These are phyloP conservation scores for Nothura maculosa DNA, from an alignment of 2,797 vertebrate species.

Conservation along the genomic window DNA sequence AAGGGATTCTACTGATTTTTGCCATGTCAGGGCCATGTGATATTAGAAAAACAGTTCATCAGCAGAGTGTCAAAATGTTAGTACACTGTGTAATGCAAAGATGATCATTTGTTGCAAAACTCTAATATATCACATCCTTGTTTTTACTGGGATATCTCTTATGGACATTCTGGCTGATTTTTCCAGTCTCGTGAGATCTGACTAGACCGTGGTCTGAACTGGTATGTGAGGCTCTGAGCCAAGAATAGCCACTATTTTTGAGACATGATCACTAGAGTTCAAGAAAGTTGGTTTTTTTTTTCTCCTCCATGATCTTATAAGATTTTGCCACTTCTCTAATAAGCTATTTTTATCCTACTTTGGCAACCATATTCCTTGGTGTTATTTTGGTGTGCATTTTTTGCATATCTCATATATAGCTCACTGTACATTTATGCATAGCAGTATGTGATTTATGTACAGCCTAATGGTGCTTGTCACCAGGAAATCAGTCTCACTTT, in stretches of 20 bases:
- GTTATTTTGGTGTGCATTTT: conserved; percentile 12
- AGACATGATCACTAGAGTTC: conserved; percentile 19
- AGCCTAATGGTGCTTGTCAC: neutral
- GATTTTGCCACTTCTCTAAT: conserved; percentile 14
- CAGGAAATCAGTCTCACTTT: neutral
- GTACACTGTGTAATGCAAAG: neutral
- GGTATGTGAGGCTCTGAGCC: conserved; percentile 17
- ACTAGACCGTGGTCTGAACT: neutral
- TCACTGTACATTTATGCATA: neutral
- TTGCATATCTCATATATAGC: neutral
- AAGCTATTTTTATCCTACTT: conserved; percentile 17
- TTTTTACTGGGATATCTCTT: conserved; percentile 14
- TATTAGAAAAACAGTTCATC: neutral
- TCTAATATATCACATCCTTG: neutral
- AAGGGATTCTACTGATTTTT: conserved; percentile 10
- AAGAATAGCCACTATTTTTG: conserved; percentile 38
- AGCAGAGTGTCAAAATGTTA: neutral
- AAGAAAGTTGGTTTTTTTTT: conserved; percentile 28
- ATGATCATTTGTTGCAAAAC: neutral
- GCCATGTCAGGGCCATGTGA: neutral
- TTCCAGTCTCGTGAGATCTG: neutral
- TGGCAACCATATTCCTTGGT: neutral
- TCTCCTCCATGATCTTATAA: neutral
- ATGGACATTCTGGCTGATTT: conserved; percentile 1
- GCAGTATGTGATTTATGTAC: neutral